A percentile compares a stretch with the other conserved stretches of the same genome.
Evolutionary conservation across 2,888 invertebrate genomes (phyloP).

Genomic region (Trilocha varians): DNA sequence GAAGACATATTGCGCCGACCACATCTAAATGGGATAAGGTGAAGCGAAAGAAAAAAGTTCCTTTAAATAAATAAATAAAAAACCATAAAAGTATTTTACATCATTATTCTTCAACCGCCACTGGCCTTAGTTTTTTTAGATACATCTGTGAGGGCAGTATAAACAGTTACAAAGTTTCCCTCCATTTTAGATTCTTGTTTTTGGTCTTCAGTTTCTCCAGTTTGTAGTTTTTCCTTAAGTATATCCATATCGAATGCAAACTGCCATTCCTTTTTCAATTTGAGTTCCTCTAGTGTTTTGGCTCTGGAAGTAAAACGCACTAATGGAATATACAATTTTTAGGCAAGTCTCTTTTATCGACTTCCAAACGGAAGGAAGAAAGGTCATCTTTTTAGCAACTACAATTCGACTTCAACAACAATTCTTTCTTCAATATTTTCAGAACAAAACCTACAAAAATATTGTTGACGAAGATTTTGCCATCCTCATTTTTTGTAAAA

Average conservation of each 20-base stretch:
- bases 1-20: too few species aligned
- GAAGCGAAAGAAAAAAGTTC: background rate
- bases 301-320: constrained; percentile 31
- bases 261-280: constrained; percentile 55
- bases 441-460: too few species aligned
- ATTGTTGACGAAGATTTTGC: too few species aligned
- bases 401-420: too few species aligned
- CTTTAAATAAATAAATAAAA: background rate
- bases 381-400: too few species aligned
- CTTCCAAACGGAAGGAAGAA: too few species aligned
- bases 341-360: too few species aligned
- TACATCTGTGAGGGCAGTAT: constrained; percentile 26
- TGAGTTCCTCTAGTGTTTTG: constrained; percentile 36
- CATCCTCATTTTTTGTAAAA: too few species aligned
- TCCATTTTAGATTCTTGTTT: constrained; percentile 2
- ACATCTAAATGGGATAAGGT: too few species aligned
- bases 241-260: constrained; percentile 34
- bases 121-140: constrained; percentile 8
- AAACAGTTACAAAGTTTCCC: constrained; percentile 33
- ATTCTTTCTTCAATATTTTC: too few species aligned
- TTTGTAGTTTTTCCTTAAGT: constrained; percentile 15
- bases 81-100: constrained; percentile 3
- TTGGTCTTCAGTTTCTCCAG: background rate
- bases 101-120: constrained; percentile 30
- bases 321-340: too few species aligned